Conservation (phyloP, 2,888 invertebrate species). For the Aphodius sticticus region DNA sequence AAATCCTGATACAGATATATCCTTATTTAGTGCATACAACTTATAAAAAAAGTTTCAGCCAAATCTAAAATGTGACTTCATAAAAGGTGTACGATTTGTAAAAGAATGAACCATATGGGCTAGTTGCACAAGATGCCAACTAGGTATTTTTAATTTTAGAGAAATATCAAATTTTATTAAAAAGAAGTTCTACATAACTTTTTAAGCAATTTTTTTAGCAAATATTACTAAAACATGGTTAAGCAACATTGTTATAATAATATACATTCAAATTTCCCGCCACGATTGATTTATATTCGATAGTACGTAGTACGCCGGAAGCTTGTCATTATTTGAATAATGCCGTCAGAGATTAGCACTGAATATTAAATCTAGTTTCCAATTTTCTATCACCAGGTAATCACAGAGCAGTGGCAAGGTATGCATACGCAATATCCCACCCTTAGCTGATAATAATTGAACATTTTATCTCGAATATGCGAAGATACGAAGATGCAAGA, state of each 20-base stretch:
- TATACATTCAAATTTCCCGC: not conserved
- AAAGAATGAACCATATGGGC: too few relatives aligned
- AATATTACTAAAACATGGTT: not conserved
- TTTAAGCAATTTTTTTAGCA: too few relatives aligned
- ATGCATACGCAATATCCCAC: not conserved
- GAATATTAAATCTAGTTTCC: not conserved
- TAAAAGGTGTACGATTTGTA: too few relatives aligned
- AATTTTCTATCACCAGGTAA: not conserved
- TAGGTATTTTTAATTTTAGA: too few relatives aligned
- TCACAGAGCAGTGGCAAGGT: not conserved
- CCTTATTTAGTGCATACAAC: too few relatives aligned
- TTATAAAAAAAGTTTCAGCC: too few relatives aligned
- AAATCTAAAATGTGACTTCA: too few relatives aligned
- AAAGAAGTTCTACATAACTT: too few relatives aligned
- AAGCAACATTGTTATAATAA: not conserved
- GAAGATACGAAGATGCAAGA: not conserved
- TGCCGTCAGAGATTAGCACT: not conserved
- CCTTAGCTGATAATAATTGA: not conserved
- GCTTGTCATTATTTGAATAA: not conserved
- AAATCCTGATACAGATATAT: too few relatives aligned
- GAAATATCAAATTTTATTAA: too few relatives aligned
- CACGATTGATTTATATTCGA: not conserved
- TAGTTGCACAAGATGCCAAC: too few relatives aligned
- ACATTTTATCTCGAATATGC: not conserved
- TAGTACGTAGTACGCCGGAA: not conserved